phyloP scores from a whole-genome alignment of 1,140 invertebrate species.

The Yoshiicerus persimilis region DNA sequence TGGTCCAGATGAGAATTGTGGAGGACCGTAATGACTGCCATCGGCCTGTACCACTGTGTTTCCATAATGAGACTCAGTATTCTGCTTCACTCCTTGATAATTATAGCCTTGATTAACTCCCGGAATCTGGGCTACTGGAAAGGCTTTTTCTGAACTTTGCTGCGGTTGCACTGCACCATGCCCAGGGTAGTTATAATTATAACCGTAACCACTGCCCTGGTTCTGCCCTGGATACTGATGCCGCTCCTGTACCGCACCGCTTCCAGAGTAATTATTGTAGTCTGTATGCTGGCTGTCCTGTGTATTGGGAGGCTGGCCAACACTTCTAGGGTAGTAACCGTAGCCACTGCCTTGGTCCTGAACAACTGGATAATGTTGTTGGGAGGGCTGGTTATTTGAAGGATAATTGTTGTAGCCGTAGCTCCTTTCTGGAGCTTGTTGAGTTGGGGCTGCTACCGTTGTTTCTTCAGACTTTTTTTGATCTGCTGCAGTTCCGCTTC shows the following conservation, averaged over 20 bases:
- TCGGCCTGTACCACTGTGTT: no score
- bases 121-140: not conserved
- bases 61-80: no score
- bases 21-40: no score
- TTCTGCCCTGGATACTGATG: not conserved
- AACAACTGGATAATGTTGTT: not conserved
- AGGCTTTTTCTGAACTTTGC: not conserved
- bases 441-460: not conserved
- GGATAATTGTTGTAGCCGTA: no score
- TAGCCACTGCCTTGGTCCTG: not conserved
- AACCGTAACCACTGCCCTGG: not conserved
- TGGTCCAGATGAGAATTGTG: no score
- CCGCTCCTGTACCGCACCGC: not conserved
- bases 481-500: not conserved
- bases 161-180: not conserved
- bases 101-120: no score
- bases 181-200: not conserved
- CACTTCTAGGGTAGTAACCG: not conserved
- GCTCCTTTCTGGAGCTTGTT: no score
- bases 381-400: no score
- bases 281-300: no score
- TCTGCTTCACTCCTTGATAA: no score
- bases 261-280: not conserved
- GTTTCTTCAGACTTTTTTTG: no score
- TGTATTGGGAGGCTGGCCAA: no score